Percentiles rank a stretch among this genome's conserved stretches.
Evolutionary conservation across 2,888 invertebrate genomes (phyloP).

Genomic region (Panorpa germanica): DNA sequence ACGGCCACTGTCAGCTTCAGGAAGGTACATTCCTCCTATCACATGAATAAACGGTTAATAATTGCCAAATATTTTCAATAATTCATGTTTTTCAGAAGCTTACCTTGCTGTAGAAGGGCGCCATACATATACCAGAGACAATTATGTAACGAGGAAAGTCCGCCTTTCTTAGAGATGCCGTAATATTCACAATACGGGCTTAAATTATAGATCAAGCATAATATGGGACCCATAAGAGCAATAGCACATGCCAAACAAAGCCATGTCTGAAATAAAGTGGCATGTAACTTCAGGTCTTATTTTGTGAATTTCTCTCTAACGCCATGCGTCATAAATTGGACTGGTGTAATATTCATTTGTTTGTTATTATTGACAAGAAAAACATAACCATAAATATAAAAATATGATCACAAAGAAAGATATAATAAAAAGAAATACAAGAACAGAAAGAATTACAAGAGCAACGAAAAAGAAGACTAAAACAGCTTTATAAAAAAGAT

Average conservation of each 20-base stretch:
- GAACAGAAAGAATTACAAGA: no score
- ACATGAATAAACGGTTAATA: slow-evolving; percentile 4
- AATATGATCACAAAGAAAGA: no score
- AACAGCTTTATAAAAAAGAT: no score
- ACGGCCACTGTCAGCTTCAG: slow-evolving; percentile 69
- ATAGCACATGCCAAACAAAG: slow-evolving; percentile 55
- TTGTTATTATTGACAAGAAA: no score
- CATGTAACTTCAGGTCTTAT: not conserved
- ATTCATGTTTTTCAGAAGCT: slow-evolving; percentile 10
- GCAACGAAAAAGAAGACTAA: no score
- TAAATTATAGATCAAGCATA: slow-evolving; percentile 50
- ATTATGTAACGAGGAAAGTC: slow-evolving; percentile 24
- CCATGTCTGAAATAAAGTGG: slow-evolving; percentile 49
- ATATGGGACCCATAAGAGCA: slow-evolving; percentile 54
- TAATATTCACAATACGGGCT: slow-evolving; percentile 53
- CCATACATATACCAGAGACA: slow-evolving; percentile 61
- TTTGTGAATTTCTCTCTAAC: no score
- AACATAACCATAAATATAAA: no score
- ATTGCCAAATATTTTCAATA: not conserved
- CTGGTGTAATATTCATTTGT: no score
- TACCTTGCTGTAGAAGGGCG: slow-evolving; percentile 79
- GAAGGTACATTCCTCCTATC: slow-evolving; percentile 71
- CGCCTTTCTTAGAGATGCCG: slow-evolving; percentile 32
- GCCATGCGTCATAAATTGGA: no score
- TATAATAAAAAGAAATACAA: no score